Percentiles rank a stretch among this genome's conserved stretches.
Evolutionary conservation across 1,140 invertebrate genomes (phyloP).

Genomic region (Yoshiicerus persimilis): DNA sequence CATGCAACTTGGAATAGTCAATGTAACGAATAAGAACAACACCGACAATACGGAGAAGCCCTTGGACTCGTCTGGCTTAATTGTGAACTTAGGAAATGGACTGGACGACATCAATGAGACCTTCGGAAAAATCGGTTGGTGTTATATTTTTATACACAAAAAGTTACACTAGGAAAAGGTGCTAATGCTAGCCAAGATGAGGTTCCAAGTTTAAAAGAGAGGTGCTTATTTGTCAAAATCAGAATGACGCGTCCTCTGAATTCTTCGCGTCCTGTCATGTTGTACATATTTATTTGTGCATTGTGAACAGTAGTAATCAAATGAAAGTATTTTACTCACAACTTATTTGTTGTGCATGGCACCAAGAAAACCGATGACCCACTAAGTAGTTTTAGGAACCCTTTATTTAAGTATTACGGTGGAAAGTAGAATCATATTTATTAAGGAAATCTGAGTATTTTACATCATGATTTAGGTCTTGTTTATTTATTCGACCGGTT

Average conservation of each 20-base stretch:
- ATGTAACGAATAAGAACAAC: not conserved
- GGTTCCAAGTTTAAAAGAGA: too few relatives aligned
- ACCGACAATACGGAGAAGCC: not conserved
- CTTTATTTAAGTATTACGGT: too few relatives aligned
- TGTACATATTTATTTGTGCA: too few relatives aligned
- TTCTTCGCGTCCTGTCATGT: not conserved
- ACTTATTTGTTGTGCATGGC: too few relatives aligned
- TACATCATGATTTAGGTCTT: not conserved
- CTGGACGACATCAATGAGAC: not conserved
- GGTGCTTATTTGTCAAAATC: not conserved
- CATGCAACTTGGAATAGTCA: not conserved
- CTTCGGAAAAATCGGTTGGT: not conserved
- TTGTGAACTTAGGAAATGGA: not conserved
- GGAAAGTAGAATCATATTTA: too few relatives aligned
- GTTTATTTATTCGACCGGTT: not conserved
- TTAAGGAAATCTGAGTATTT: too few relatives aligned
- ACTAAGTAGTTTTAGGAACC: too few relatives aligned
- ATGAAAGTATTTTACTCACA: not conserved
- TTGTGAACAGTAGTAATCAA: not conserved
- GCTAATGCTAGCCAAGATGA: too few relatives aligned
- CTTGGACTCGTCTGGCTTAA: not conserved
- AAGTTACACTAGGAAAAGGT: not conserved
- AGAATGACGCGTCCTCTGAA: not conserved
- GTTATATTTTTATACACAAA: not conserved
- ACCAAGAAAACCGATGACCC: not conserved